Evolutionary conservation across 2,797 vertebrate genomes (phyloP).

Genomic region (Onychomys leucogaster): DNA sequence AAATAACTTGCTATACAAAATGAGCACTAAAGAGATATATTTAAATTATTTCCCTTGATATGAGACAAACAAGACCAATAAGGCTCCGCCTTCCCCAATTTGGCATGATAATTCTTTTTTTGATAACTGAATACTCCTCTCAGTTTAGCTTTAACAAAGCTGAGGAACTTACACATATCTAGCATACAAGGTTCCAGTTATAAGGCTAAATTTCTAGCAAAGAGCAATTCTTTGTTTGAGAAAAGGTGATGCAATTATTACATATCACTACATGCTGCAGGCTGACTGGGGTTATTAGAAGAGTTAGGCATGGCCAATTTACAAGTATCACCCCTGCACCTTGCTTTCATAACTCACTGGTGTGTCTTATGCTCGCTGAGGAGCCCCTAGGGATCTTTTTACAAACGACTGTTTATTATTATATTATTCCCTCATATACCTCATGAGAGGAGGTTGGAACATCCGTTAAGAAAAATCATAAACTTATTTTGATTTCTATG

Average conservation of each 20-base stretch:
- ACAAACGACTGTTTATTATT: slow-evolving; percentile 80
- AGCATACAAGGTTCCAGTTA: background rate
- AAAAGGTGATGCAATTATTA: slow-evolving; percentile 86
- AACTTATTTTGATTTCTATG: slow-evolving; percentile 47
- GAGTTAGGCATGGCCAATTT: slow-evolving; percentile 81
- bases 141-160: slow-evolving; percentile 44
- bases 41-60: slow-evolving; percentile 40
- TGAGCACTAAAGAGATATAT: slow-evolving; percentile 11
- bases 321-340: slow-evolving; percentile 77
- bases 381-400: slow-evolving; percentile 72
- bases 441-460: slow-evolving; percentile 63
- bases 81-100: background rate
- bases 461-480: slow-evolving; percentile 69
- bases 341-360: slow-evolving; percentile 81
- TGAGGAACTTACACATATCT: slow-evolving; percentile 30
- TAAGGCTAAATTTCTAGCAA: slow-evolving; percentile 65
- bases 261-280: slow-evolving; percentile 77
- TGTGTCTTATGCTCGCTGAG: slow-evolving; percentile 40
- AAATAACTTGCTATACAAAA: slow-evolving; percentile 34
- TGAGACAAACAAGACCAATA: slow-evolving; percentile 41
- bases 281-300: slow-evolving; percentile 77
- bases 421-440: slow-evolving; percentile 83
- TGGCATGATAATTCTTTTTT: slow-evolving; percentile 48
- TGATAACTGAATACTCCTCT: slow-evolving; percentile 32
- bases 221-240: slow-evolving; percentile 76